A percentile compares a stretch with the other conserved stretches of the same genome.
Conservation (phyloP, 1,140 invertebrate species). For the Lasioglossum baleicum region DNA sequence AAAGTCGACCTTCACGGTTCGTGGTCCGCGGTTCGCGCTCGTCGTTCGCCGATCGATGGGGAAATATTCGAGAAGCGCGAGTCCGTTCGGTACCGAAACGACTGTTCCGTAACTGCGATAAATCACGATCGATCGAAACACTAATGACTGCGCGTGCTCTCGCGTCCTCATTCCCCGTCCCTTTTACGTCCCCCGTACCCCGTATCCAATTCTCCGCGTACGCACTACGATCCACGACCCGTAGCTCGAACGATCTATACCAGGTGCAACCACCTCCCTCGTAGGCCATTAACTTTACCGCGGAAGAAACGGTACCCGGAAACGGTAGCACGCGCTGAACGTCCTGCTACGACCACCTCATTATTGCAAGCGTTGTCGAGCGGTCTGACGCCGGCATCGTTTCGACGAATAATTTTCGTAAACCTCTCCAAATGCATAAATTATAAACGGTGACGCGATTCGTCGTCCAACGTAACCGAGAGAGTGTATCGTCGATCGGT, state of each 20-base stretch:
- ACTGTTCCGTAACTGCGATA: background rate
- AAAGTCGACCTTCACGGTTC: slow-evolving; percentile 14
- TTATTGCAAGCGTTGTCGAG: background rate
- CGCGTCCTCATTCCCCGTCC: too few relatives aligned
- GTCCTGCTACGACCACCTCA: background rate
- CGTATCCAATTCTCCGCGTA: too few relatives aligned
- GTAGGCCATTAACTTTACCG: background rate
- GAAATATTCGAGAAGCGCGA: background rate
- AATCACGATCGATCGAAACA: background rate
- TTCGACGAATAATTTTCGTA: too few relatives aligned
- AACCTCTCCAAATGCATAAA: too few relatives aligned
- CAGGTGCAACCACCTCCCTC: background rate
- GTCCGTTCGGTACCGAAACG: background rate
- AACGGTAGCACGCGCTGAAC: background rate
- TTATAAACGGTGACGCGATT: too few relatives aligned
- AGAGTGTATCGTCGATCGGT: too few relatives aligned
- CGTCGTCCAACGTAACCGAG: too few relatives aligned
- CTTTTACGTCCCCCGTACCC: too few relatives aligned
- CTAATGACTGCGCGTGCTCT: too few relatives aligned
- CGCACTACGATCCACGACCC: background rate
- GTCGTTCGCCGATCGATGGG: background rate
- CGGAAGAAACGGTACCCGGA: background rate
- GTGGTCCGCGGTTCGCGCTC: background rate
- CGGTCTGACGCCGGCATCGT: too few relatives aligned
- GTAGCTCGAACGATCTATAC: background rate